Evolutionary conservation across 2,113 vertebrate genomes (phyloP).

Genomic region (Caranx ignobilis): DNA sequence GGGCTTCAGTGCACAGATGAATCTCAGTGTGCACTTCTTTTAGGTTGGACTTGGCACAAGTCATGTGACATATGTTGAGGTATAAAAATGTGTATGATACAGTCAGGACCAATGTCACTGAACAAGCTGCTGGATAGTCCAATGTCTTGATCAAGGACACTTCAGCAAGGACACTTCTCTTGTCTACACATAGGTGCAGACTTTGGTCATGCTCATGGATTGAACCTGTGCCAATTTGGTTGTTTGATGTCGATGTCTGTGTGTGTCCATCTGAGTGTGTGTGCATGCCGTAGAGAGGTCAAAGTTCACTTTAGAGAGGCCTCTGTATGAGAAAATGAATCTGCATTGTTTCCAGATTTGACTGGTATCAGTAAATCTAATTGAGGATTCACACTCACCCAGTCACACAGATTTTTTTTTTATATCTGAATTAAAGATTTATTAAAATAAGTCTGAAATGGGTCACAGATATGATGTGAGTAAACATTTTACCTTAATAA

Average conservation of each 20-base stretch:
- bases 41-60: neutral
- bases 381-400: neutral
- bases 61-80: neutral
- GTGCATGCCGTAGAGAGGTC: neutral
- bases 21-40: neutral
- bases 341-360: neutral
- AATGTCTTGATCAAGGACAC: neutral
- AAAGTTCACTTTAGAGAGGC: constrained; percentile 8
- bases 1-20: constrained; percentile 19
- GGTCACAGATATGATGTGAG: neutral
- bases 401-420: neutral
- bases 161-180: neutral
- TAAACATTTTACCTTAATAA: neutral
- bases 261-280: neutral
- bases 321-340: neutral
- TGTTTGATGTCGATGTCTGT: neutral
- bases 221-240: neutral
- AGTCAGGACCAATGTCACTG: no score
- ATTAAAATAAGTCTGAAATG: neutral
- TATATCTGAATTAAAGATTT: no score
- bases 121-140: neutral
- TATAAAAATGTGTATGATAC: neutral
- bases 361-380: neutral
- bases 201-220: neutral
- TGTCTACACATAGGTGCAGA: neutral